Percentiles rank a stretch among this genome's conserved stretches.
Evolutionary conservation across 2,797 vertebrate genomes (phyloP).

Genomic region (Tangara arthus): DNA sequence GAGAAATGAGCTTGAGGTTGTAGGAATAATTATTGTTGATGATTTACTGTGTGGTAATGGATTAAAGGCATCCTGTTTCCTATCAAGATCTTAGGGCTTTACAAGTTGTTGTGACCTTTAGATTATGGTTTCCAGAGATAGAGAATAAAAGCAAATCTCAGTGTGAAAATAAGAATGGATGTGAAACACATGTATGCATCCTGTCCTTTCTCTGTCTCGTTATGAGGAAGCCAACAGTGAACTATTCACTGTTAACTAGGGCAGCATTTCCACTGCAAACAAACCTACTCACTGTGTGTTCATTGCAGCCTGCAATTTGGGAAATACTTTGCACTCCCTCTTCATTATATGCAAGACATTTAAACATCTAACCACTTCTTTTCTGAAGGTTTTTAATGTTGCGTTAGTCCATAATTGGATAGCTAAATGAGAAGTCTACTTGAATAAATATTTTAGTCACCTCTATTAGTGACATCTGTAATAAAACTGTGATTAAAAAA

Average conservation of each 20-base stretch:
- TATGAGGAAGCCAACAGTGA: background rate
- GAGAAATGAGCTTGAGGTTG: background rate
- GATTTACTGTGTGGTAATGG: background rate
- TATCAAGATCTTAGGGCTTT: background rate
- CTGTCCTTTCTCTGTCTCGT: background rate
- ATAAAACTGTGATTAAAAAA: background rate
- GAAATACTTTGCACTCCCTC: background rate
- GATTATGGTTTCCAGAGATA: background rate
- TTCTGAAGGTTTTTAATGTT: background rate
- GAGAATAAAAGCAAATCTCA: slow-evolving; percentile 16
- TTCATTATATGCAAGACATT: background rate
- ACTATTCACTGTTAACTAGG: background rate
- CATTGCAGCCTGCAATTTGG: background rate
- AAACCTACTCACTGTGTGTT: background rate
- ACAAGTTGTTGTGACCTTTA: slow-evolving; percentile 34
- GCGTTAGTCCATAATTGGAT: background rate
- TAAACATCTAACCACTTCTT: background rate
- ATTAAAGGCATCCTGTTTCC: slow-evolving; percentile 29
- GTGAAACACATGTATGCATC: background rate
- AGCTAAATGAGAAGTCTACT: background rate
- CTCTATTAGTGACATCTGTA: background rate
- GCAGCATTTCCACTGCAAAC: background rate
- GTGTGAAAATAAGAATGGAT: slow-evolving; percentile 1
- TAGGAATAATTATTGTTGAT: background rate
- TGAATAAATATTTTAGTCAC: background rate